Percentiles rank a stretch among this genome's conserved stretches.
phyloP scores from a whole-genome alignment of 1,140 invertebrate species.

The Mactra quadrangularis region DNA sequence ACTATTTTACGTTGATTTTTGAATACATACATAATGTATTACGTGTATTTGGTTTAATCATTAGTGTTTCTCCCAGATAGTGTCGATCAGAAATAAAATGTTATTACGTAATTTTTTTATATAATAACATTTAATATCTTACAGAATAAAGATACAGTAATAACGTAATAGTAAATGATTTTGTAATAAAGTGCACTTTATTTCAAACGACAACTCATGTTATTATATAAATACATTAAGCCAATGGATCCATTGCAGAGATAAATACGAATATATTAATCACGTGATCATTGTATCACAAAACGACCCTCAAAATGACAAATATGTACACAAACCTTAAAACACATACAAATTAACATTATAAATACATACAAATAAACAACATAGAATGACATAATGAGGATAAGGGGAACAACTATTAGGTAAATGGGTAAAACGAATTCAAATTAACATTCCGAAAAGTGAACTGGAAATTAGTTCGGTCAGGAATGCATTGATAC shows the following conservation, averaged over 20 bases:
- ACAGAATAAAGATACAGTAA: too few species aligned
- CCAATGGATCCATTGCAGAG: constrained; percentile 53
- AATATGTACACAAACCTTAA: neutral
- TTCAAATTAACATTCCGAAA: constrained; percentile 41
- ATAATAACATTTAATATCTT: too few species aligned
- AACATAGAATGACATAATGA: too few species aligned
- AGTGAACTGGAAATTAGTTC: constrained; percentile 1
- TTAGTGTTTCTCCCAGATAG: too few species aligned
- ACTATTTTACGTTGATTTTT: too few species aligned
- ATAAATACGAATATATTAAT: constrained; percentile 16
- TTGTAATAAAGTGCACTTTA: constrained; percentile 54
- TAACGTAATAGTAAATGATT: neutral
- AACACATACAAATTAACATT: too few species aligned
- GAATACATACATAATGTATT: too few species aligned
- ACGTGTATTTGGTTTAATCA: too few species aligned
- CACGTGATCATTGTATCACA: constrained; percentile 45
- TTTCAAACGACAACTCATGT: constrained; percentile 20
- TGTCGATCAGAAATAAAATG: too few species aligned
- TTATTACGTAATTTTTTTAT: too few species aligned
- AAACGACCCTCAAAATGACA: constrained; percentile 29
- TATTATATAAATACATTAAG: constrained; percentile 8
- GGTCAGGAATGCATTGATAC: constrained; percentile 47
- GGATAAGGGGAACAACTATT: neutral
- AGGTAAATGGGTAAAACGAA: neutral
- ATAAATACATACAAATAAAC: too few species aligned